Percentiles rank a stretch among this genome's conserved stretches.
phyloP scores from a whole-genome alignment of 2,113 vertebrate species.

The Hydropotes inermis region DNA sequence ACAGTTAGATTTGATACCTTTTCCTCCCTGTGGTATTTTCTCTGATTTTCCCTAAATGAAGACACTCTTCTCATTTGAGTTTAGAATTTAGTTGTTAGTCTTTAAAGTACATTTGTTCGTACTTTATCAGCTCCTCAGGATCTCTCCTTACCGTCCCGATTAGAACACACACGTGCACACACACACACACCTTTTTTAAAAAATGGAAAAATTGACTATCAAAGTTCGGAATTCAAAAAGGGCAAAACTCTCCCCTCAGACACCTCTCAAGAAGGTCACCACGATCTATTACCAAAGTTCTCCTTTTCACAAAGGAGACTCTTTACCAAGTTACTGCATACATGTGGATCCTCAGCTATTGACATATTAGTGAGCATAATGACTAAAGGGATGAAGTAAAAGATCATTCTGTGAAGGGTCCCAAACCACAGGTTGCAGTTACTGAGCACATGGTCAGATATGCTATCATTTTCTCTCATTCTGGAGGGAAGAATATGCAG shows the following conservation, averaged over 20 bases:
- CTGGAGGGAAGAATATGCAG: not conserved
- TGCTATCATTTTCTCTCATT: not conserved
- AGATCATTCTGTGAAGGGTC: not conserved
- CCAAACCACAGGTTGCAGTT: not conserved
- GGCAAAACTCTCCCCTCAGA: not conserved
- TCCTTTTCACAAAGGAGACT: not conserved
- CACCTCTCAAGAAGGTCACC: not conserved
- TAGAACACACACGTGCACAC: not conserved
- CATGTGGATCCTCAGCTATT: not conserved
- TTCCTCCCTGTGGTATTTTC: conserved; percentile 1
- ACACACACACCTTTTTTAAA: not conserved
- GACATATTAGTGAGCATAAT: not conserved
- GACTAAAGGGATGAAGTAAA: not conserved
- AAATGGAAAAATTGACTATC: not conserved
- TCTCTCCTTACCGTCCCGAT: not conserved
- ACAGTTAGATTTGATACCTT: conserved; percentile 16
- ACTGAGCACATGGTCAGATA: not conserved
- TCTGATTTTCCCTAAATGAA: conserved; percentile 47
- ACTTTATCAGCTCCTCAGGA: not conserved
- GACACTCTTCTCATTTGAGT: not conserved
- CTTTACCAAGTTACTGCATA: not conserved
- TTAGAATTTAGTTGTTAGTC: not conserved
- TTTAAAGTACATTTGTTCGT: conserved; percentile 22
- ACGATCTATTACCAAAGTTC: not conserved
- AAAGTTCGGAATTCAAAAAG: not conserved